Evolutionary conservation across 92 coral and sea anemone species (phyloP).

Genomic region (Phenganax stokvisi): DNA sequence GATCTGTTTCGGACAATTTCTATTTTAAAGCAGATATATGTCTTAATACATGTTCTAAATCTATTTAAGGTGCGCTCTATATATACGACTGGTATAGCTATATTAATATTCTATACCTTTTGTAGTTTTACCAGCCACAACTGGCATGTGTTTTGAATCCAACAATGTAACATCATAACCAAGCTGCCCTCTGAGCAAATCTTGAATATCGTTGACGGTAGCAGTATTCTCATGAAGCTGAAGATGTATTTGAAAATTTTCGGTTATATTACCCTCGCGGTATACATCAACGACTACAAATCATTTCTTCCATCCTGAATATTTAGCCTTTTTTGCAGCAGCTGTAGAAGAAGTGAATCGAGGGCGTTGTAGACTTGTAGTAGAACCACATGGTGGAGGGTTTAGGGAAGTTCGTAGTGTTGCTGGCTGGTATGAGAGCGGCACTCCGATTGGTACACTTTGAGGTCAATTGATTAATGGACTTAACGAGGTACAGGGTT

Average conservation of each 20-base stretch:
- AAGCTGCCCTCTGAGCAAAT: neutral
- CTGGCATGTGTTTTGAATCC: constrained; percentile 3
- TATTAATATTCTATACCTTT: neutral
- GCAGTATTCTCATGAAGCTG: neutral
- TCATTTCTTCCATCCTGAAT: too few relatives aligned
- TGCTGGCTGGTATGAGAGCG: constrained; percentile 6
- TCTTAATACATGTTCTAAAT: too few relatives aligned
- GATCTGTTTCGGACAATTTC: too few relatives aligned
- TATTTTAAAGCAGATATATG: too few relatives aligned
- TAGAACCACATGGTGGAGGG: constrained; percentile 13
- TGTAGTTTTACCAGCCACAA: constrained; percentile 3
- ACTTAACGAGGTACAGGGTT: neutral
- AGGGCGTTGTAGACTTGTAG: neutral
- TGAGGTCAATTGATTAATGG: neutral
- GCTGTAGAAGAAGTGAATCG: neutral
- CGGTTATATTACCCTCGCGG: neutral
- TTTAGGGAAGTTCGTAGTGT: neutral
- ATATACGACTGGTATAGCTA: neutral
- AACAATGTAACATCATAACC: constrained; percentile 7
- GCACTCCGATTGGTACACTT: neutral
- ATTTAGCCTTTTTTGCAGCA: too few relatives aligned
- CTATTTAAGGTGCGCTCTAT: too few relatives aligned
- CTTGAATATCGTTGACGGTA: neutral
- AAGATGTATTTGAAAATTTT: neutral
- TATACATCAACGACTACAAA: neutral